Conservation (phyloP, 2,888 invertebrate species). For the Ochropacha duplaris region DNA sequence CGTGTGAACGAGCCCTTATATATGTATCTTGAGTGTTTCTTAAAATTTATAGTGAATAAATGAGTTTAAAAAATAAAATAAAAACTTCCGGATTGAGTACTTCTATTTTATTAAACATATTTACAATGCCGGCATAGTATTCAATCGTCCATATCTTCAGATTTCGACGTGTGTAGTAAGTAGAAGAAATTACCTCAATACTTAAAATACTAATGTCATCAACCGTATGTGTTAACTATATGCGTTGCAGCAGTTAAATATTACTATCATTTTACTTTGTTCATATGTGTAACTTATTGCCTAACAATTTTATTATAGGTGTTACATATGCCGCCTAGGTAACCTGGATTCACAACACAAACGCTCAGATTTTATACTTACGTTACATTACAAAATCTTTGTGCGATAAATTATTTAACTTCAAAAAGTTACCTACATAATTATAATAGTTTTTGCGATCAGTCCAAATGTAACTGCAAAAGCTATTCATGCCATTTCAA, state of each 20-base stretch:
- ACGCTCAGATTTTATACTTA: conserved; percentile 16
- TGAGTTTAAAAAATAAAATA: no score
- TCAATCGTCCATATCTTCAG: background rate
- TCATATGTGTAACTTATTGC: background rate
- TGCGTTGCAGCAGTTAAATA: background rate
- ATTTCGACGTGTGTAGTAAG: no score
- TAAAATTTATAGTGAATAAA: no score
- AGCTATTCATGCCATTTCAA: conserved; percentile 41
- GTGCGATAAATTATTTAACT: conserved; percentile 8
- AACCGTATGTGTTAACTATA: background rate
- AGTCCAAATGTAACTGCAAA: conserved; percentile 21
- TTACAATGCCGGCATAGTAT: no score
- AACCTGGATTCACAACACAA: conserved; percentile 25
- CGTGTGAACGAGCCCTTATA: no score
- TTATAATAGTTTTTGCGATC: conserved; percentile 7
- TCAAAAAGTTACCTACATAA: background rate
- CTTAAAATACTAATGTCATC: background rate
- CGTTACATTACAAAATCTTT: conserved; percentile 18
- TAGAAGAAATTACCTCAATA: no score
- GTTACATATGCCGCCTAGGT: conserved; percentile 8
- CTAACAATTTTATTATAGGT: background rate
- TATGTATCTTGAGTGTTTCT: no score
- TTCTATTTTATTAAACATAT: no score
- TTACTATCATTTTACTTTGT: background rate
- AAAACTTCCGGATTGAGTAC: no score